These are phyloP conservation scores for Eurois occulta DNA, from an alignment of 2,888 invertebrate genomes.

Conservation along the genomic window DNA sequence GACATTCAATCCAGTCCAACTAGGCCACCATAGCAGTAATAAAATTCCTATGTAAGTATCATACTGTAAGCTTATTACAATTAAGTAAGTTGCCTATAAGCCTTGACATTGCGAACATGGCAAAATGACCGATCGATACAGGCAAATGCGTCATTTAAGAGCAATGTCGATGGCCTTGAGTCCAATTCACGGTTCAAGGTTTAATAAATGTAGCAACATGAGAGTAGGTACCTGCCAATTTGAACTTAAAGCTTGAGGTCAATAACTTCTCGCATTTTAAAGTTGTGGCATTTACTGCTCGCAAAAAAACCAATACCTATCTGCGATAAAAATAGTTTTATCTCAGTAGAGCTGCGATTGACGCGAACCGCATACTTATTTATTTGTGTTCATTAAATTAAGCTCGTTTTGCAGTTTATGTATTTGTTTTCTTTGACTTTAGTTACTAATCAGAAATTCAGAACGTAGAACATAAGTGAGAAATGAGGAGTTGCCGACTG, in stretches of 20 bases:
- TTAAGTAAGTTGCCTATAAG: constrained; percentile 64
- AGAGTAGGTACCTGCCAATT: constrained; percentile 69
- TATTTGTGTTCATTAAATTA: constrained; percentile 12
- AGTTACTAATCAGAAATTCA: constrained; percentile 11
- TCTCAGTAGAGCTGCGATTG: constrained; percentile 37
- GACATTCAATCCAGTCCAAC: constrained; percentile 41
- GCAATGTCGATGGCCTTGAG: constrained; percentile 87
- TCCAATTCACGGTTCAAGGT: constrained; percentile 80
- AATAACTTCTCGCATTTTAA: constrained; percentile 74
- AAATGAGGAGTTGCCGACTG: constrained; percentile 22
- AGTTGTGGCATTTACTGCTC: constrained; percentile 51
- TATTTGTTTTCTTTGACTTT: constrained; percentile 29
- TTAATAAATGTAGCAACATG: constrained; percentile 75
- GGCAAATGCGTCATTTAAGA: constrained; percentile 83
- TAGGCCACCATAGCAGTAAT: constrained; percentile 28
- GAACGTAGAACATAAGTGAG: not conserved
- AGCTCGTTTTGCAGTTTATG: constrained; percentile 3
- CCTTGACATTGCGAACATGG: constrained; percentile 86
- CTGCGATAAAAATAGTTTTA: constrained; percentile 46
- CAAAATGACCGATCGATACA: constrained; percentile 84
- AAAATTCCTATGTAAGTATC: constrained; percentile 25
- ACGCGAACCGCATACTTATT: constrained; percentile 10
- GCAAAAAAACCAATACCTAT: constrained; percentile 42
- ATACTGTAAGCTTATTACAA: constrained; percentile 54
- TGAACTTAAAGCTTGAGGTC: constrained; percentile 78